A percentile compares a stretch with the other conserved stretches of the same genome.
These are phyloP conservation scores for Oreotrochilus melanogaster DNA, from an alignment of 2,113 vertebrate genomes.

Conservation along the genomic window DNA sequence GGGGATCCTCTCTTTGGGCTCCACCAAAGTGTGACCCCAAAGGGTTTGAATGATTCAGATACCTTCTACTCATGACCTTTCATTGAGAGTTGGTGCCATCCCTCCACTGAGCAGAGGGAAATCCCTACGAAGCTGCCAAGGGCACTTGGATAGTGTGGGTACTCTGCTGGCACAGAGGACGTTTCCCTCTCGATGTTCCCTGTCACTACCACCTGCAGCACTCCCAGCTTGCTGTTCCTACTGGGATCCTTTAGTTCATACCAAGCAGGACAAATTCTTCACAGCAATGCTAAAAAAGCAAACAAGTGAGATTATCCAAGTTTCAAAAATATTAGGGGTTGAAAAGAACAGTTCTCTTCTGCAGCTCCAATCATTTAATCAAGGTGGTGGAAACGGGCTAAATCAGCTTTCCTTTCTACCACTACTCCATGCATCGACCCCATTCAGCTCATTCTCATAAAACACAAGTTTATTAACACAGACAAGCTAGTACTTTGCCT, in stretches of 20 bases:
- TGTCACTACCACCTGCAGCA: not conserved
- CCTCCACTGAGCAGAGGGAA: not conserved
- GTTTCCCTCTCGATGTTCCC: not conserved
- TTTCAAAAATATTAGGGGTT: not conserved
- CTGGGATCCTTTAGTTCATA: not conserved
- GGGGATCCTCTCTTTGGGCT: not conserved
- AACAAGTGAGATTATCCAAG: not conserved
- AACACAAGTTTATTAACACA: not conserved
- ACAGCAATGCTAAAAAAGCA: accelerated
- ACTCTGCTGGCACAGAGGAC: not conserved
- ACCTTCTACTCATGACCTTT: not conserved
- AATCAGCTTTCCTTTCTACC: not conserved
- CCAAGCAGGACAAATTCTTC: not conserved
- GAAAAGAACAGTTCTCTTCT: not conserved
- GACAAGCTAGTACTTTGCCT: not conserved
- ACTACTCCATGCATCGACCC: not conserved
- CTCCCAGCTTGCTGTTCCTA: not conserved
- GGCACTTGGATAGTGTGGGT: not conserved
- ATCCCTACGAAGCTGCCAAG: not conserved
- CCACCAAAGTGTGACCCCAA: no score
- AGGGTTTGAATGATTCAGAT: not conserved
- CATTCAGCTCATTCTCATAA: not conserved
- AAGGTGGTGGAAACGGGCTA: not conserved
- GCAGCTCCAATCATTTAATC: not conserved
- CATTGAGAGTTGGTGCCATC: not conserved